These are phyloP conservation scores for Sipha flava DNA, from an alignment of 1,140 invertebrate species.

Conservation along the genomic window DNA sequence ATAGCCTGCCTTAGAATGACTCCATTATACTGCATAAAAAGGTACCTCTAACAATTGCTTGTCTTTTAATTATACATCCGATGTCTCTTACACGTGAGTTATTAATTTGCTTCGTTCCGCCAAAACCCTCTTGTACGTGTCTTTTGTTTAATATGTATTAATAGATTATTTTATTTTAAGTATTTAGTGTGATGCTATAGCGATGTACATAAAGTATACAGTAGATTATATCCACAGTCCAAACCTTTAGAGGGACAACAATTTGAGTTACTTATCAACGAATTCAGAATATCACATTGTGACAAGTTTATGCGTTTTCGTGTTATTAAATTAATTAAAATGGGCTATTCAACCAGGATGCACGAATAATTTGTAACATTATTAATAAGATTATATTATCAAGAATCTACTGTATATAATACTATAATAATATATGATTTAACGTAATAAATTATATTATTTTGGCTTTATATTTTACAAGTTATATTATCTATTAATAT, in stretches of 20 bases:
- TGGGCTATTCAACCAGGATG: no score
- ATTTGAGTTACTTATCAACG: no score
- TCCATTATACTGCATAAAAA: slow-evolving; percentile 83
- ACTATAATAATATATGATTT: background rate
- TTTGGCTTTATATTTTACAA: background rate
- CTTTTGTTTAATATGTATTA: no score
- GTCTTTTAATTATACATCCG: background rate
- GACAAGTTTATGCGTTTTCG: no score
- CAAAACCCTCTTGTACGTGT: background rate
- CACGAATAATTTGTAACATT: no score
- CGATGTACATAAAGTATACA: background rate
- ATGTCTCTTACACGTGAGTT: background rate
- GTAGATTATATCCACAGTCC: background rate
- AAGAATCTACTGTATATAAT: background rate
- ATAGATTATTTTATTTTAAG: no score
- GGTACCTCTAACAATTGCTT: slow-evolving; percentile 50
- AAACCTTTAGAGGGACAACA: no score
- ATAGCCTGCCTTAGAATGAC: slow-evolving; percentile 89
- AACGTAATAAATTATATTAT: background rate
- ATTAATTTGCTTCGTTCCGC: background rate
- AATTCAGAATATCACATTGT: no score
- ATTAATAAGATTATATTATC: background rate
- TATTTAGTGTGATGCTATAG: background rate
- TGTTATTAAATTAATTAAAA: no score
- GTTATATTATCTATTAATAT: background rate